A percentile compares a stretch with the other conserved stretches of the same genome.
Conservation (phyloP, 92 coral and sea anemone species). For the Phenganax subtilis region DNA sequence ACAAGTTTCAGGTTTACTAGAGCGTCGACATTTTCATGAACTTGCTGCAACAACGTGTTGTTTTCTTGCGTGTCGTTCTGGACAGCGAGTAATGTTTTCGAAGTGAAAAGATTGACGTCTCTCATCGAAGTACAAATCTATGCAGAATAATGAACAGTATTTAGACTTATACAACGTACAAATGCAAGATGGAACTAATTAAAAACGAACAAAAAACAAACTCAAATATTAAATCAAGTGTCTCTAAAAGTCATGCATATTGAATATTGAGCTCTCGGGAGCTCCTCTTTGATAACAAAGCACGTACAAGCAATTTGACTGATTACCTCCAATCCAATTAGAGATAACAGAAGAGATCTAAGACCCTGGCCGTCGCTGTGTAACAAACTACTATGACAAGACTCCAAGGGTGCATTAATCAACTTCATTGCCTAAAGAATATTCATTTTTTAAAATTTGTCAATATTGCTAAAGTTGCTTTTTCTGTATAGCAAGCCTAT, state of each 20-base stretch:
- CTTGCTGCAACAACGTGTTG: slow-evolving; percentile 26
- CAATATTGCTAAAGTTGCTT: no score
- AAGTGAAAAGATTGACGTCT: slow-evolving; percentile 55
- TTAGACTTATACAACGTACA: no score
- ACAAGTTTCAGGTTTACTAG: slow-evolving; percentile 34
- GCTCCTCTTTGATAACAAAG: neutral
- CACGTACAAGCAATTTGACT: neutral
- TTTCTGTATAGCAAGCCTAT: no score
- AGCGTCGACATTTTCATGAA: slow-evolving; percentile 46
- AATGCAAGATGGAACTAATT: no score
- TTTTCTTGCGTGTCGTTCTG: slow-evolving; percentile 52
- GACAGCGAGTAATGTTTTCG: slow-evolving; percentile 68
- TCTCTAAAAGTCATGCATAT: no score
- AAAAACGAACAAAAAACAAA: no score
- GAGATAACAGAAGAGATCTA: slow-evolving; percentile 63
- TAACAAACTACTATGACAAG: slow-evolving; percentile 70
- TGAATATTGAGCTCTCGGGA: no score
- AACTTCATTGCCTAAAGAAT: slow-evolving; percentile 60
- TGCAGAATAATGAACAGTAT: no score
- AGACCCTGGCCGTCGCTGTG: slow-evolving; percentile 69
- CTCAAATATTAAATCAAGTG: no score
- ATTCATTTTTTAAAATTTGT: neutral
- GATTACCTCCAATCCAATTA: slow-evolving; percentile 76
- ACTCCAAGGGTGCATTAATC: slow-evolving; percentile 75
- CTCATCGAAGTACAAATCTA: slow-evolving; percentile 67